These are phyloP conservation scores for Eupithecia exiguata DNA, from an alignment of 2,888 invertebrate genomes.

Conservation along the genomic window DNA sequence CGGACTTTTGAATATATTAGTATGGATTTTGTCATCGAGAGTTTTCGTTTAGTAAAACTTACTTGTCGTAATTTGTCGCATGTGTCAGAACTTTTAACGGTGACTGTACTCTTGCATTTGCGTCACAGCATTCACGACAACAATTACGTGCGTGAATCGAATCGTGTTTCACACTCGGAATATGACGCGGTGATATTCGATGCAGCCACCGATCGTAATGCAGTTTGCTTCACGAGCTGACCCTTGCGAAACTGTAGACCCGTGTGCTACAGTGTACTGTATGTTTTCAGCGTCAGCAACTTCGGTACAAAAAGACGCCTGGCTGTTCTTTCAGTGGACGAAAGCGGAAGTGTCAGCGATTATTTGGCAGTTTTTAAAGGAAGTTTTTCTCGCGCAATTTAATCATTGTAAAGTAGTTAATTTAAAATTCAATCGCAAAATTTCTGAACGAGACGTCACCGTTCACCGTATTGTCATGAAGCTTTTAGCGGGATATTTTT, in stretches of 20 bases:
- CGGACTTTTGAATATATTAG: too few relatives aligned
- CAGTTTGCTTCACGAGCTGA: slow-evolving; percentile 13
- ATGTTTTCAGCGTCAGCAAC: background rate
- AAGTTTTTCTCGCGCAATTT: too few relatives aligned
- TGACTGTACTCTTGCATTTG: slow-evolving; percentile 29
- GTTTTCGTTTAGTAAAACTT: background rate
- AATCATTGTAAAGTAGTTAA: too few relatives aligned
- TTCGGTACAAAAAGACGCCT: background rate
- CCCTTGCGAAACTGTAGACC: slow-evolving; percentile 18
- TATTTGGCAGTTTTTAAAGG: too few relatives aligned
- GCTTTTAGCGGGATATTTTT: too few relatives aligned
- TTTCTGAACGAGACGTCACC: too few relatives aligned
- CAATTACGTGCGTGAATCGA: slow-evolving; percentile 33
- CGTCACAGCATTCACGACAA: slow-evolving; percentile 51
- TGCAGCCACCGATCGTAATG: slow-evolving; percentile 16
- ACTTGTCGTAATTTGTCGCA: background rate
- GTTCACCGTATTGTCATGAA: too few relatives aligned
- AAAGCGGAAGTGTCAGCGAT: too few relatives aligned
- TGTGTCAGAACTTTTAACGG: background rate
- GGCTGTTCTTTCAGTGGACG: background rate
- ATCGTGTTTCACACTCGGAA: slow-evolving; percentile 43
- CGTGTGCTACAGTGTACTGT: slow-evolving; percentile 1
- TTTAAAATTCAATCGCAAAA: too few relatives aligned
- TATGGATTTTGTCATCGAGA: too few relatives aligned
- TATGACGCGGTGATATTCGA: slow-evolving; percentile 41